Evolutionary conservation across 2,113 vertebrate genomes (phyloP).

Genomic region (Rhadina sibilatrix): DNA sequence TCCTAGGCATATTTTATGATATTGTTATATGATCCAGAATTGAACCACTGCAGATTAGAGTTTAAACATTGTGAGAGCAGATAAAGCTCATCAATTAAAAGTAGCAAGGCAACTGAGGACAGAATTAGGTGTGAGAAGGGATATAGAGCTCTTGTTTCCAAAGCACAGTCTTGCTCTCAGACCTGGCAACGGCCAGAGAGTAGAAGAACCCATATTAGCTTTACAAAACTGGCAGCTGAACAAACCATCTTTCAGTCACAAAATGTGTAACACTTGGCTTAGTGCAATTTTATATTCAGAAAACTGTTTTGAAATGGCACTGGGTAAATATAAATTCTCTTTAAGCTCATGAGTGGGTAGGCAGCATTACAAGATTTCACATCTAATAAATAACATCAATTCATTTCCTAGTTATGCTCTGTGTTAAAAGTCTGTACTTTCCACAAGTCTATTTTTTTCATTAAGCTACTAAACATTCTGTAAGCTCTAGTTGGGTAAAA

Average conservation of each 20-base stretch:
- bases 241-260: conserved; percentile 18
- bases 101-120: neutral
- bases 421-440: neutral
- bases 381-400: neutral
- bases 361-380: neutral
- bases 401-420: neutral
- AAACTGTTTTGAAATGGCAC: neutral
- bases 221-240: conserved; percentile 15
- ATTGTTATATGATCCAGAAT: neutral
- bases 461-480: neutral
- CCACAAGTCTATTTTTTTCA: neutral
- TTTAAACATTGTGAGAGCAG: neutral
- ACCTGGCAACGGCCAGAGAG: neutral
- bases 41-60: neutral
- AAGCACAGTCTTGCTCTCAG: neutral
- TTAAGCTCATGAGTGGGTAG: neutral
- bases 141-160: neutral
- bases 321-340: neutral
- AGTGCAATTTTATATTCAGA: neutral
- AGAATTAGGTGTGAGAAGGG: neutral
- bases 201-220: neutral
- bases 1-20: neutral
- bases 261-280: conserved; percentile 1
- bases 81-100: neutral
- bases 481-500: neutral